Conservation (phyloP, 30 jellyfish, hydroid and myxozoan species). For the Aurelia sp. region DNA sequence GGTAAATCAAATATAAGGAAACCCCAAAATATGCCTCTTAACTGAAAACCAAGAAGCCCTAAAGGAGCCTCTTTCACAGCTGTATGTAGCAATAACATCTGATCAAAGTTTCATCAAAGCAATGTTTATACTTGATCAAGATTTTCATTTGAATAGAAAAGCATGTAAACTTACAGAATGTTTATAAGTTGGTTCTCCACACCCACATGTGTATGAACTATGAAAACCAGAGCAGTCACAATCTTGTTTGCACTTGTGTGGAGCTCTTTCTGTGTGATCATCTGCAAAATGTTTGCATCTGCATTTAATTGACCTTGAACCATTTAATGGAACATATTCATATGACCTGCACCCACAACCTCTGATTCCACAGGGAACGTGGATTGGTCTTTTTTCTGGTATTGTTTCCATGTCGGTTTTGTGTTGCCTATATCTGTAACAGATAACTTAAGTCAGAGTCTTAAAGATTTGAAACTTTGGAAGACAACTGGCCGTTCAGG, state of each 20-base stretch:
- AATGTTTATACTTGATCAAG: no score
- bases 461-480: no score
- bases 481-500: no score
- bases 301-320: conserved; percentile 89
- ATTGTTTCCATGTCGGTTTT: conserved; percentile 84
- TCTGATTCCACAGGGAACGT: conserved; percentile 77
- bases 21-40: no score
- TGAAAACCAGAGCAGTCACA: conserved; percentile 79
- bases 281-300: conserved; percentile 91
- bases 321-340: conserved; percentile 87
- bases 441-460: no score
- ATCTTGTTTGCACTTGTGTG: conserved; percentile 75
- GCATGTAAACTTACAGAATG: conserved; percentile 42
- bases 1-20: no score
- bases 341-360: conserved; percentile 90
- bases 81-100: no score
- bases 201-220: conserved; percentile 92
- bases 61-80: no score
- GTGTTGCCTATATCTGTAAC: conserved; percentile 86
- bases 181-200: conserved; percentile 84
- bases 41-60: no score
- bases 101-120: no score
- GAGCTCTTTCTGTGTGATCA: conserved; percentile 79
- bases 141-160: no score
- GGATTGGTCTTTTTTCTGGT: conserved; percentile 80